phyloP scores from a whole-genome alignment of 2,113 vertebrate genomes.

The Hippocampus zosterae region DNA sequence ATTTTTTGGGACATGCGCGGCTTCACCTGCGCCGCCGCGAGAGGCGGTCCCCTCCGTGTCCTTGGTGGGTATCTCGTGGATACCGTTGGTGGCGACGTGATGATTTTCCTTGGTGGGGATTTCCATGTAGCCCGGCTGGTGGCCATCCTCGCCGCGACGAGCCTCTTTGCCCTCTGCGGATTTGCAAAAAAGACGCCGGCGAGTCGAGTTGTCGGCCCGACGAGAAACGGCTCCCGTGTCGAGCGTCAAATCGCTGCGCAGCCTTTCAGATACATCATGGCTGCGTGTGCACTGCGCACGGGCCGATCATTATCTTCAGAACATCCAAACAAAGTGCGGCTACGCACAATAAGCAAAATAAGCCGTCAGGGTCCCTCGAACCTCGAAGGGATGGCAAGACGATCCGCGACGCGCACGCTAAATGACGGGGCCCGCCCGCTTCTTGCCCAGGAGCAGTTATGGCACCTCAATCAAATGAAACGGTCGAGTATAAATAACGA shows the following conservation, averaged over 20 bases:
- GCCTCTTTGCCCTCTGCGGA: slow-evolving; percentile 76
- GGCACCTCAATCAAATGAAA: not conserved
- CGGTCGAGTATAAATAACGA: not conserved
- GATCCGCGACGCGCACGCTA: slow-evolving; percentile 49
- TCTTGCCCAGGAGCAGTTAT: slow-evolving; percentile 28
- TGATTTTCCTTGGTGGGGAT: slow-evolving; percentile 91
- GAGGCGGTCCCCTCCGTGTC: slow-evolving; percentile 79
- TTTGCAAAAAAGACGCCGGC: slow-evolving; percentile 5
- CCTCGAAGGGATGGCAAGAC: slow-evolving; percentile 36
- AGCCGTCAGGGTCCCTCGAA: slow-evolving; percentile 9
- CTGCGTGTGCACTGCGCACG: not conserved
- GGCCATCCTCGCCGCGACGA: slow-evolving; percentile 79
- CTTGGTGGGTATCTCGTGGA: slow-evolving; percentile 94
- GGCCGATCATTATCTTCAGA: not conserved
- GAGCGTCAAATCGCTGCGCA: not conserved
- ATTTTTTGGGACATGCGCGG: not conserved
- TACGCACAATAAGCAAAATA: not conserved
- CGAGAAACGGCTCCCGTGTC: not conserved
- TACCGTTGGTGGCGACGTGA: slow-evolving; percentile 75
- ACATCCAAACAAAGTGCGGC: not conserved
- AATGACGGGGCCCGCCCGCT: slow-evolving; percentile 58
- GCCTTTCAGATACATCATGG: not conserved
- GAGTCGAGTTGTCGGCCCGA: not conserved
- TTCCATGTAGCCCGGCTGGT: slow-evolving; percentile 91
- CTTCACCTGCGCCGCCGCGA: slow-evolving; percentile 57